phyloP scores from a whole-genome alignment of 2,888 invertebrate genomes.

The Leptopterna dolabrata region DNA sequence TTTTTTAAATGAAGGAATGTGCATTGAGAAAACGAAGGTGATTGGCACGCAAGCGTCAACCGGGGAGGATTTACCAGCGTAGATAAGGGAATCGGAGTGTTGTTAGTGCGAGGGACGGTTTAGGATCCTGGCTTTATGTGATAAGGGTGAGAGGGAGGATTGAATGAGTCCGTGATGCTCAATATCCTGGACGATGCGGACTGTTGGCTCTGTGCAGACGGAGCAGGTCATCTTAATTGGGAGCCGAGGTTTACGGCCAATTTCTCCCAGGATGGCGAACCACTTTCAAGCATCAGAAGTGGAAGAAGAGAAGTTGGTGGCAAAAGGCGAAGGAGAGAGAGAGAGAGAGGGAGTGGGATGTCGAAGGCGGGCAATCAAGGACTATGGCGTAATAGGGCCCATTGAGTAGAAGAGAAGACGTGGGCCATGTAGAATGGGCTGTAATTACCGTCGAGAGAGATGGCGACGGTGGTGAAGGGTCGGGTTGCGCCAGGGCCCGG shows the following conservation, averaged over 20 bases:
- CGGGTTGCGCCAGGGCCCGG: neutral
- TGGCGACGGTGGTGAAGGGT: neutral
- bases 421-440: slow-evolving; percentile 51
- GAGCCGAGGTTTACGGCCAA: slow-evolving; percentile 22
- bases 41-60: too few relatives aligned
- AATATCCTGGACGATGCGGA: neutral
- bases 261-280: slow-evolving; percentile 14
- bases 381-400: slow-evolving; percentile 51
- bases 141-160: neutral
- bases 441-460: slow-evolving; percentile 48
- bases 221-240: slow-evolving; percentile 26
- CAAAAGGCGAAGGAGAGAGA: neutral
- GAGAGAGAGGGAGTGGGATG: neutral
- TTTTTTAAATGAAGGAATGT: too few relatives aligned
- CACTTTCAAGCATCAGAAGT: neutral
- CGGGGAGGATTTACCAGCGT: too few relatives aligned
- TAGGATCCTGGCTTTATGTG: neutral
- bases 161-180: neutral
- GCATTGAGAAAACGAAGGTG: too few relatives aligned
- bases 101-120: too few relatives aligned
- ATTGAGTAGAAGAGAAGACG: slow-evolving; percentile 53
- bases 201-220: neutral
- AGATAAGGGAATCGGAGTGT: too few relatives aligned
- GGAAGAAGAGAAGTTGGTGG: neutral
- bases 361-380: slow-evolving; percentile 36